Conservation (phyloP, 2,797 vertebrate genomes). For the Amniataba percoides region DNA sequence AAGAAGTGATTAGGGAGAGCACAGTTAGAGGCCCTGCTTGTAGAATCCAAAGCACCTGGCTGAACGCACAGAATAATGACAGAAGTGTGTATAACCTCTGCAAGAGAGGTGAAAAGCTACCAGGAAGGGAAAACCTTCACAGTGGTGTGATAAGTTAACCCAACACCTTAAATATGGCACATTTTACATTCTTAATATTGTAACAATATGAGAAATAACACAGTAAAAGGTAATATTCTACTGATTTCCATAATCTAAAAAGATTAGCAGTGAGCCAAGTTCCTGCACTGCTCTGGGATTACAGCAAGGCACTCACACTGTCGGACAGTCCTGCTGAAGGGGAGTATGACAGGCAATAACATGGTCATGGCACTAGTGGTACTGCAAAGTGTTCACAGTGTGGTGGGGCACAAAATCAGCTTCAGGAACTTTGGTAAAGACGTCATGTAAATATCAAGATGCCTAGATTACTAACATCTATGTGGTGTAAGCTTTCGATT, state of each 20-base stretch:
- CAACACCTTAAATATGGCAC: slow-evolving; percentile 1
- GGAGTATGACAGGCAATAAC: background rate
- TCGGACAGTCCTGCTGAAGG: background rate
- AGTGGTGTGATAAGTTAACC: no score
- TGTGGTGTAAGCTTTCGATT: background rate
- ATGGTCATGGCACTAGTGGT: background rate
- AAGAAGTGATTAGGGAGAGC: background rate
- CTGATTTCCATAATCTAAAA: background rate
- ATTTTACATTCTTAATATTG: slow-evolving; percentile 20
- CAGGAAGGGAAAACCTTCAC: background rate
- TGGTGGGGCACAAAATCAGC: slow-evolving; percentile 26
- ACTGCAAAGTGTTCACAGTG: slow-evolving; percentile 31
- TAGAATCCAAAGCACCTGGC: background rate
- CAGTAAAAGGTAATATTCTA: background rate
- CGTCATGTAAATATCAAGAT: slow-evolving; percentile 11
- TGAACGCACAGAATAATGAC: slow-evolving; percentile 14
- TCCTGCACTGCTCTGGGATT: slow-evolving; percentile 13
- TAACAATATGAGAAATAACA: background rate
- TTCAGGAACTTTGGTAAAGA: slow-evolving; percentile 54
- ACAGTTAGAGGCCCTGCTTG: background rate
- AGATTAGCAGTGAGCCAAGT: background rate
- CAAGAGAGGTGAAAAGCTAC: background rate
- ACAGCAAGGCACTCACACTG: slow-evolving; percentile 3
- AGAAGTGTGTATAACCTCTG: background rate
- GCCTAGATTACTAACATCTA: slow-evolving; percentile 4